A percentile compares a stretch with the other conserved stretches of the same genome.
Evolutionary conservation across 1,140 invertebrate species (phyloP).

Genomic region (Drosophila persimilis): DNA sequence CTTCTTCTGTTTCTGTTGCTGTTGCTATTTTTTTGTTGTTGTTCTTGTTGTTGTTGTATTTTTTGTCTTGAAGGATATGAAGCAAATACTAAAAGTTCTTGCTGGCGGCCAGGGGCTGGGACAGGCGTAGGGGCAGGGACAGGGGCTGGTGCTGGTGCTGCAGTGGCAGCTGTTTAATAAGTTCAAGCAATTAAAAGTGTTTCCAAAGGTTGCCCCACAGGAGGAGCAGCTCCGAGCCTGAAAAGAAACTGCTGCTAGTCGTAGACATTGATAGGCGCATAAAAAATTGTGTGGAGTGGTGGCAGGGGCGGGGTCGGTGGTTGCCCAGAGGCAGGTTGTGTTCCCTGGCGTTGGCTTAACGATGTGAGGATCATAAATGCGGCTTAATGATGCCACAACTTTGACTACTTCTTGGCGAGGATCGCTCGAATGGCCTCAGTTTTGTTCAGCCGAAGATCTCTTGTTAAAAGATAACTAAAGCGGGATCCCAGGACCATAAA

Average conservation of each 20-base stretch:
- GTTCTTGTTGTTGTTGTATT: neutral
- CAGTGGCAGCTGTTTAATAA: slow-evolving; percentile 78
- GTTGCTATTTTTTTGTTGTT: neutral
- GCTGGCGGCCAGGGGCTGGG: neutral
- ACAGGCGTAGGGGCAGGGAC: neutral
- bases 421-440: neutral
- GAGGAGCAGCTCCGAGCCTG: slow-evolving; percentile 11
- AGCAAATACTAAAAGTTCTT: slow-evolving; percentile 61
- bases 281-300: slow-evolving; percentile 47
- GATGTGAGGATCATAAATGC: slow-evolving; percentile 72
- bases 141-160: slow-evolving; percentile 37
- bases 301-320: neutral
- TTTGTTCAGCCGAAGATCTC: neutral
- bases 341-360: slow-evolving; percentile 52
- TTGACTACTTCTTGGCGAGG: slow-evolving; percentile 10
- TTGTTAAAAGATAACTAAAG: neutral
- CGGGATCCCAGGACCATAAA: slow-evolving; percentile 15
- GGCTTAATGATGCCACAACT: slow-evolving; percentile 54
- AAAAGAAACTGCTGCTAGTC: slow-evolving; percentile 38
- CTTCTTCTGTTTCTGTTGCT: slow-evolving; percentile 16
- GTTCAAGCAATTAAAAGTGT: slow-evolving; percentile 76
- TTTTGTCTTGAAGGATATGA: slow-evolving; percentile 56
- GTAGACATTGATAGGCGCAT: slow-evolving; percentile 72
- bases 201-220: slow-evolving; percentile 63
- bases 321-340: neutral